Base-by-base conservation (phyloP, 2,888 invertebrate species). In the Loripinus fragilis region DNA sequence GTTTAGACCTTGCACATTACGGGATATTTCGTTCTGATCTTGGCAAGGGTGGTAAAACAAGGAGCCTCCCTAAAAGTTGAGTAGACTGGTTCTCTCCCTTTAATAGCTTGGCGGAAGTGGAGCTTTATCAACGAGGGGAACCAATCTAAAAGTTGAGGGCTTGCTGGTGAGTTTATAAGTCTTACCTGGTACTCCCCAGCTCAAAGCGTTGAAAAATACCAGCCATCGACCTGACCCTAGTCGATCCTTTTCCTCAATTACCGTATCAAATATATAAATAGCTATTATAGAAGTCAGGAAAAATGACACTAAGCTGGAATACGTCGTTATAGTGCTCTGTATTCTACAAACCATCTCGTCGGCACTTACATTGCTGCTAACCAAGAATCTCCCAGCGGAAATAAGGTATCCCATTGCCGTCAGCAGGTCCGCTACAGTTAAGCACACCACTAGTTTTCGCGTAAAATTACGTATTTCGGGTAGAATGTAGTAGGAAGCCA, bases 271-370 rank as follows among this genome's bases (percentile, higher is more conserved):
- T 1, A 85, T 55, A 38, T 83, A 76, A 3, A 80, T 23, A 7
- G 83, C 85, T 33, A 85, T 81, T 15, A 78, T 45, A 0, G 78
- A 70, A 0, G 85, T 85, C 55, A 81, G 68, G 64, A 76, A 80
- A 67, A 83, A 85, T 0, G 85, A 85, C 17, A 76, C 76, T 28
- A 85, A 28, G 48, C 80, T 80, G 2, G 81, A 81, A n/a, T 76
- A 78, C 0, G 85, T 85, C 10, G 85, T 83, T 12, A 85, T 65
- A 23, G 65, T 68, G 67, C 83, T 81, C 60, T 85, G 85, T n/a
- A 60, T 12, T 5, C n/a, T 45, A 66, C 85, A 85, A 5, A 81
- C n/a, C 2, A 10, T 42, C 3, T 42, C 10, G 2, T 60, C 60
- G 23, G 3, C 33, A 17, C n/a, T 33, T 1, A 30, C 8, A 20